Base-by-base conservation (phyloP, 92 coral and sea anemone genomes). In the Epizoanthus ramosus region DNA sequence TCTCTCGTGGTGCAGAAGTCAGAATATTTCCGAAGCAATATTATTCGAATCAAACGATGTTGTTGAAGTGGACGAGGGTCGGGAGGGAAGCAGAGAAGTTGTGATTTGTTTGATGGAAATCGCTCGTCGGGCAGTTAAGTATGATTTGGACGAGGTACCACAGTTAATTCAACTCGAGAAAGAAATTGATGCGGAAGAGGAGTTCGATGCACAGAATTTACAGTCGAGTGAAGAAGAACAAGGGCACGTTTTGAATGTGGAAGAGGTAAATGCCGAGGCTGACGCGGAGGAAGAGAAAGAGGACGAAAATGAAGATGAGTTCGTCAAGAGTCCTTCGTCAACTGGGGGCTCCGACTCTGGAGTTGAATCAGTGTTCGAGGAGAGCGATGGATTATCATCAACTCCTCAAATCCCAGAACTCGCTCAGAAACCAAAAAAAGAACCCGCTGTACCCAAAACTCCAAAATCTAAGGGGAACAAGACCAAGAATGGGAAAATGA, bases 41-140 rank as follows among this genome's bases (percentile, higher is more conserved):
- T 86, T 97, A 80, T 97, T 97, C 80, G 99, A 97, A 73, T 97
- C 99, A 41, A 97, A 97, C 77, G 99, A 97, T 86, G 97, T 94
- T 2, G 99, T 97, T 25, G 90, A 92, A 68, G 99, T 95, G 13
- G 99, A 97, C 63, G 99, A 97, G 54, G 95, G 95, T 63, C 74
- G 99, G 45, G 98, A 96, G 63, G 99, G 99, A 5, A 92, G 99
- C 63, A 59, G 99, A 64, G 99, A 95, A 71, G 92, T 97, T 18
- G 95, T 97, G 69, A 97, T 97, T 41, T 97, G 99, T 65, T 85
- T 97, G 25, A 97, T 97, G 99, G 99, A 97, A 79, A 94, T 97
- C 50, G 99, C 97, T 16, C 75, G 99, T 57, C 84, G 94, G 61
- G 92, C 90, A 17, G 86, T 87, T 12, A 76, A 70, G 72, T 97